These are phyloP conservation scores for Todiramphus saurophagus DNA, from an alignment of 2,113 vertebrate species.

Conservation along the genomic window DNA sequence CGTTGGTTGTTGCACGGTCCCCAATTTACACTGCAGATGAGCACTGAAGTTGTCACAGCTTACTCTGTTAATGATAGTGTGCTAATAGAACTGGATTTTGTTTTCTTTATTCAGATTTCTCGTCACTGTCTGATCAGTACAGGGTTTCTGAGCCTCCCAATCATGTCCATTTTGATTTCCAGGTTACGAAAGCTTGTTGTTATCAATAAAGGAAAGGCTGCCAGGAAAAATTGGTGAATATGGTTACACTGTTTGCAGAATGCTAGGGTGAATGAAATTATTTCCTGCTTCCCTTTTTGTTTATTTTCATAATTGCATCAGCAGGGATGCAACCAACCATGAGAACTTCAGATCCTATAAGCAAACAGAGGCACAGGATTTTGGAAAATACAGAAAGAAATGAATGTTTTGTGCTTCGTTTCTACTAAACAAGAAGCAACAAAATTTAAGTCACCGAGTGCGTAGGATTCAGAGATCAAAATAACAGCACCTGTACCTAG, in stretches of 20 bases:
- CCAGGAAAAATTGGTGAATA: neutral
- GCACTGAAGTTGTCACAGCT: constrained; percentile 25
- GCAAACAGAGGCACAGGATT: neutral
- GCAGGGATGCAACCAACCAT: neutral
- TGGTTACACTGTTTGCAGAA: neutral
- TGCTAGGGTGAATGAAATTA: neutral
- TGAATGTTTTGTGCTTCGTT: neutral
- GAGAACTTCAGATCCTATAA: neutral
- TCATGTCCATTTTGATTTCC: neutral
- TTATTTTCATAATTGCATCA: constrained; percentile 17
- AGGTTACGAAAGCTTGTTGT: neutral
- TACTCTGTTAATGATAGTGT: neutral
- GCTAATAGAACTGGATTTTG: neutral
- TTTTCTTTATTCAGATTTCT: neutral
- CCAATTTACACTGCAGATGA: constrained; percentile 20
- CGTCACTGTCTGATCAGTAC: neutral
- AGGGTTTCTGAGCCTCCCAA: neutral
- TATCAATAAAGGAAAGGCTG: neutral
- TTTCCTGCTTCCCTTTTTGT: constrained; percentile 9
- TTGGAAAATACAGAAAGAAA: neutral
- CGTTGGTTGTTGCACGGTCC: neutral
- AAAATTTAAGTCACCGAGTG: neutral
- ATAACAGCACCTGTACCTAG: neutral
- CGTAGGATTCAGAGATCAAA: neutral
- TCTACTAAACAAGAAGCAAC: neutral